Evolutionary conservation across 2,797 vertebrate species (phyloP).

Genomic region (Hydrophis major): DNA sequence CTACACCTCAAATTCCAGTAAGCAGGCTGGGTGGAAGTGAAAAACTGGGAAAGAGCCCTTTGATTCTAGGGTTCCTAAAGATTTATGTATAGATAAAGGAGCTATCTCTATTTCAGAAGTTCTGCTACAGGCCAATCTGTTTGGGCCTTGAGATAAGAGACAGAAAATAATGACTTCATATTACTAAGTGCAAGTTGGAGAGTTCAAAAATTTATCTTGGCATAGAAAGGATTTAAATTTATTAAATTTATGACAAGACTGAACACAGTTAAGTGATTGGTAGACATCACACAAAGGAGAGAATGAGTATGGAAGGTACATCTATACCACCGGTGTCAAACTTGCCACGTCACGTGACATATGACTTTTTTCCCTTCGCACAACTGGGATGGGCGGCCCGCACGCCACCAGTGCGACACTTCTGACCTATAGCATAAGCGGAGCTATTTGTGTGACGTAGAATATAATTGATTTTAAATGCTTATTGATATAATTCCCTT

Average conservation of each 20-base stretch:
- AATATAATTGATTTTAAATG: background rate
- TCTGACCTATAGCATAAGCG: background rate
- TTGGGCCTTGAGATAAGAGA: background rate
- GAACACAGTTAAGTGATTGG: background rate
- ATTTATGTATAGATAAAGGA: background rate
- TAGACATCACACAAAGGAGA: background rate
- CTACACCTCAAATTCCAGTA: conserved; percentile 65
- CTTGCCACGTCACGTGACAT: too few relatives aligned
- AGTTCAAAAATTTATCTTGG: background rate
- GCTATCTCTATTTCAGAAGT: background rate
- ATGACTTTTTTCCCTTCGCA: background rate
- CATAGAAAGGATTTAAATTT: background rate
- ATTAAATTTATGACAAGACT: background rate
- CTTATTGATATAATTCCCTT: background rate
- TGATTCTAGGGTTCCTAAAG: background rate
- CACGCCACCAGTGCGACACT: background rate
- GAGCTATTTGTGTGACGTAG: background rate
- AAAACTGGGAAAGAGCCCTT: background rate
- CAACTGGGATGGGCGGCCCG: background rate
- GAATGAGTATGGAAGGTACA: background rate
- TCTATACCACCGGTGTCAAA: background rate
- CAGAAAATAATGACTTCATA: background rate
- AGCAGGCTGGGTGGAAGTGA: conserved; percentile 45
- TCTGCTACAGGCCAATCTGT: background rate
- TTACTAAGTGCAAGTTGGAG: background rate